Evolutionary conservation across 2,113 vertebrate species (phyloP).

Genomic region (Archilochus colubris): DNA sequence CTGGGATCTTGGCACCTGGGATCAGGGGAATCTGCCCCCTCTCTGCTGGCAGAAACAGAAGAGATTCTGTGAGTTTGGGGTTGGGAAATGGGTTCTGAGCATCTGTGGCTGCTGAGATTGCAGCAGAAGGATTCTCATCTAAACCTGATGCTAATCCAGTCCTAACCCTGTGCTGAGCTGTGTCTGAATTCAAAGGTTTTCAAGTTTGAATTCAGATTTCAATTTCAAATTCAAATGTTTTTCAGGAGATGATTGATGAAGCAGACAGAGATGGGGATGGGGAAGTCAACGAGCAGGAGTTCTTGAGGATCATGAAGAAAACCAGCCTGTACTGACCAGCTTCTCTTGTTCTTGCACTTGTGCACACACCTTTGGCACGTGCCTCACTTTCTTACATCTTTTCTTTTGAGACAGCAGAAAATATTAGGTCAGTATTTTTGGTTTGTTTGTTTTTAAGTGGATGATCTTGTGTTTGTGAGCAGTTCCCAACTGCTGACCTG

Average conservation of each 20-base stretch:
- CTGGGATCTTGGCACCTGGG: too few relatives aligned
- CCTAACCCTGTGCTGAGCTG: too few relatives aligned
- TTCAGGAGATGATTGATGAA: slow-evolving; percentile 94
- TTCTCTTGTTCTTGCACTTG: background rate
- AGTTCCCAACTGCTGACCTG: background rate
- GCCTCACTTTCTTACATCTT: background rate
- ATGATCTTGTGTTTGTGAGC: background rate
- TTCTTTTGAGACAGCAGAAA: background rate
- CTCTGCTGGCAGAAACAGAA: background rate
- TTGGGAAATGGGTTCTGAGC: background rate
- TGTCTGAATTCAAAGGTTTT: background rate
- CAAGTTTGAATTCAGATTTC: too few relatives aligned
- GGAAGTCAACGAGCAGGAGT: slow-evolving; percentile 93
- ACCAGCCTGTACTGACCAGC: slow-evolving; percentile 87
- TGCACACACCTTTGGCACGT: background rate
- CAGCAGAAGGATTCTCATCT: too few relatives aligned
- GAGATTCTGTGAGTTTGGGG: background rate
- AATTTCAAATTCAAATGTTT: background rate
- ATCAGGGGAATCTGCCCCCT: background rate
- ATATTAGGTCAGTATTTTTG: background rate
- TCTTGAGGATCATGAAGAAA: slow-evolving; percentile 95
- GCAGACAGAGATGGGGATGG: slow-evolving; percentile 94
- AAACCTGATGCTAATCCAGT: too few relatives aligned
- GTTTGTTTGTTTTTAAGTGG: background rate
- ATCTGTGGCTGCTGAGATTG: fast-evolving